Evolutionary conservation across 2,888 invertebrate genomes (phyloP).

Genomic region (Conops quadrifasciatus): DNA sequence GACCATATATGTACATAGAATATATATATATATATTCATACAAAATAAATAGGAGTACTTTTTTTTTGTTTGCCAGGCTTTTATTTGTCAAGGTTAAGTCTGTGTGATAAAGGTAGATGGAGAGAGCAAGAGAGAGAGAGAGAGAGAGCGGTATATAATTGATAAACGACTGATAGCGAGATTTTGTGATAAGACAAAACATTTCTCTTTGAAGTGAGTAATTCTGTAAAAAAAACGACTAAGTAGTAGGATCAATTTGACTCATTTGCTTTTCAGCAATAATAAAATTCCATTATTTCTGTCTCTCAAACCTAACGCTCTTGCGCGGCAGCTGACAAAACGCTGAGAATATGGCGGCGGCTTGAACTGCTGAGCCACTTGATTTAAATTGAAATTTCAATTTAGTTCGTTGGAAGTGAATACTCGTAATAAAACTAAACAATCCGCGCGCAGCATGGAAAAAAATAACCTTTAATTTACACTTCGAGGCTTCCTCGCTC

Average conservation of each 20-base stretch:
- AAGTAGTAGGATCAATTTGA: background rate
- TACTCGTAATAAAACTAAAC: conserved; percentile 31
- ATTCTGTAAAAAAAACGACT: background rate
- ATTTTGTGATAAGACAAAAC: too few relatives aligned
- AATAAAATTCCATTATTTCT: background rate
- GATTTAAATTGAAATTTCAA: conserved; percentile 40
- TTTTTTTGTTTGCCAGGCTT: too few relatives aligned
- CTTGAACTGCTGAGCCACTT: conserved; percentile 26
- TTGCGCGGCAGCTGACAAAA: conserved; percentile 24
- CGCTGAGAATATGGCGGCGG: background rate
- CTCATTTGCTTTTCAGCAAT: background rate
- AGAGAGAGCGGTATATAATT: too few relatives aligned
- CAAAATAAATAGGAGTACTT: too few relatives aligned
- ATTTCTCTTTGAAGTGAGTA: too few relatives aligned
- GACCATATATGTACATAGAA: too few relatives aligned
- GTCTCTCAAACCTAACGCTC: background rate
- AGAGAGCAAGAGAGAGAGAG: too few relatives aligned
- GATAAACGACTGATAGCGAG: too few relatives aligned
- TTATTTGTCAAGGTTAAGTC: too few relatives aligned
- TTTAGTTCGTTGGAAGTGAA: conserved; percentile 34
- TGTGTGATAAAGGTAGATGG: too few relatives aligned
- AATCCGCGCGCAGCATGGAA: conserved; percentile 14
- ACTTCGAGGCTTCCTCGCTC: conserved; percentile 15
- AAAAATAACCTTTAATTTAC: conserved; percentile 40
- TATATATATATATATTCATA: too few relatives aligned